A percentile compares a stretch with the other conserved stretches of the same genome.
These are phyloP conservation scores for Trilocha varians DNA, from an alignment of 2,888 invertebrate species.

Conservation along the genomic window DNA sequence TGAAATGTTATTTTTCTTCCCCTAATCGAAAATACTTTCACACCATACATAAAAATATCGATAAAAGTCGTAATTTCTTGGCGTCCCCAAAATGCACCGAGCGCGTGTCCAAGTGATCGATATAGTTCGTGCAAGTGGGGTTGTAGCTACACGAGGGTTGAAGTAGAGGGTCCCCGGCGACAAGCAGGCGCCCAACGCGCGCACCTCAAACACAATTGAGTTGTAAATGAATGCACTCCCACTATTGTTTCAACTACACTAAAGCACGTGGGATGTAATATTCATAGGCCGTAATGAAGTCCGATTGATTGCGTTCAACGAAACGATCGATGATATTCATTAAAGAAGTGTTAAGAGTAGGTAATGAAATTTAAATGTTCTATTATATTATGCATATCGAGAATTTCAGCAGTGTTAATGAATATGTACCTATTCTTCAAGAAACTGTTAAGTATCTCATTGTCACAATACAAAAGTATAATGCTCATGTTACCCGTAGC, in stretches of 20 bases:
- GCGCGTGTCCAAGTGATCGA: conserved; percentile 51
- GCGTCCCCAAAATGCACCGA: conserved; percentile 28
- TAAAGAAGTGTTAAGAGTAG: background rate
- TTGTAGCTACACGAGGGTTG: conserved; percentile 28
- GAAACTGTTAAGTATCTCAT: too few relatives aligned
- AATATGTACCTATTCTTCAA: too few relatives aligned
- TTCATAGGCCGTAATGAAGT: background rate
- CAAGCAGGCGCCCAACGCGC: conserved; percentile 41
- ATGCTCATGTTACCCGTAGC: too few relatives aligned
- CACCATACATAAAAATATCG: conserved; percentile 4
- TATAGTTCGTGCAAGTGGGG: conserved; percentile 34
- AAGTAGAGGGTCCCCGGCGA: conserved; percentile 26
- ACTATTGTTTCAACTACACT: conserved; percentile 20
- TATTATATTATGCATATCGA: too few relatives aligned
- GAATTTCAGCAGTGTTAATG: too few relatives aligned
- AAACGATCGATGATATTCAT: background rate
- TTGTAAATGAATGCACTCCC: conserved; percentile 30
- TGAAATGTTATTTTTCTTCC: too few relatives aligned
- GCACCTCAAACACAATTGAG: conserved; percentile 23
- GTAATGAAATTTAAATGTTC: background rate
- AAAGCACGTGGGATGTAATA: background rate
- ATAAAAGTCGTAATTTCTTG: conserved; percentile 1
- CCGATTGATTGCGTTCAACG: background rate
- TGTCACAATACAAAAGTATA: too few relatives aligned
- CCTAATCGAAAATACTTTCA: background rate